Evolutionary conservation across 2,888 invertebrate species (phyloP).

Genomic region (Apodemia zela): DNA sequence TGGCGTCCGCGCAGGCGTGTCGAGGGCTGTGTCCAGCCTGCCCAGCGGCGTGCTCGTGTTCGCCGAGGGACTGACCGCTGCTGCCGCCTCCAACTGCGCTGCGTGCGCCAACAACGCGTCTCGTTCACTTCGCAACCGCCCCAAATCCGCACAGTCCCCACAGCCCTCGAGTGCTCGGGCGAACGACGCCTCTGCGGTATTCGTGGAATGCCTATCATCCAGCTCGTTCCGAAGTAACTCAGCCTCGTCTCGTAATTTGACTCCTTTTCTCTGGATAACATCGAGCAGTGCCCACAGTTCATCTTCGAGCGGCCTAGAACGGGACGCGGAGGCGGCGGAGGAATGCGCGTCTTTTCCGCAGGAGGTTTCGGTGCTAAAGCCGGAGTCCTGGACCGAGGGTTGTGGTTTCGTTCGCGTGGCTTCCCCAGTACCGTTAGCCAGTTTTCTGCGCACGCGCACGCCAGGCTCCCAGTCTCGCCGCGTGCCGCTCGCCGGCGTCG

Average conservation of each 20-base stretch:
- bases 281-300: slow-evolving; percentile 93
- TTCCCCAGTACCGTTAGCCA: slow-evolving; percentile 64
- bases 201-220: slow-evolving; percentile 48
- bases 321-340: slow-evolving; percentile 79
- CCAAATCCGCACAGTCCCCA: slow-evolving; percentile 68
- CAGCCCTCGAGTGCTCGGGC: slow-evolving; percentile 65
- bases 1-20: slow-evolving; percentile 82
- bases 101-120: slow-evolving; percentile 87
- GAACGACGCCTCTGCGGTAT: slow-evolving; percentile 84
- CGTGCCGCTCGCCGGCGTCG: slow-evolving; percentile 73
- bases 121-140: slow-evolving; percentile 84
- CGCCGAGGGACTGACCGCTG: slow-evolving; percentile 56
- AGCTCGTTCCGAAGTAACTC: slow-evolving; percentile 79
- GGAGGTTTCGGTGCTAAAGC: slow-evolving; percentile 94
- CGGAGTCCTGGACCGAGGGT: slow-evolving; percentile 88
- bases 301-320: slow-evolving; percentile 83
- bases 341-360: slow-evolving; percentile 90
- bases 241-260: slow-evolving; percentile 84
- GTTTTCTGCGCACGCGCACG: slow-evolving; percentile 85
- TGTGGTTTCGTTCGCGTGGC: slow-evolving; percentile 81
- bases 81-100: slow-evolving; percentile 88
- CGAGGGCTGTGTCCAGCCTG: slow-evolving; percentile 84
- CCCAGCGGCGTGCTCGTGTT: slow-evolving; percentile 76
- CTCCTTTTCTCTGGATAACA: slow-evolving; percentile 90
- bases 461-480: slow-evolving; percentile 90